Conservation (phyloP, 2,113 vertebrate species). For the Lepus europaeus region DNA sequence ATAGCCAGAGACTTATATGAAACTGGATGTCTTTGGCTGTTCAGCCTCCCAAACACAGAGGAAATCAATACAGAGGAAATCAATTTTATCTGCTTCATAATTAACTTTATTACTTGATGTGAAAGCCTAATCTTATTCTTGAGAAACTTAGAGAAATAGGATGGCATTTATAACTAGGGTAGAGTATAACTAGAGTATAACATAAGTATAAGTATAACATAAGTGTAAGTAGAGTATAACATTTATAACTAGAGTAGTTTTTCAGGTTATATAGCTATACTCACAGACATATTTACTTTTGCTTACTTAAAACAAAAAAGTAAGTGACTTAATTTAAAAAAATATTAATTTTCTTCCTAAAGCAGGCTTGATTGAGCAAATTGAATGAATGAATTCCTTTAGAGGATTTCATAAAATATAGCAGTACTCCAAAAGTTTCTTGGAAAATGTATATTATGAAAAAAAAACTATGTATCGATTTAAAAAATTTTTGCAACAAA, state of each 20-base stretch:
- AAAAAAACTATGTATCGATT: too few species aligned
- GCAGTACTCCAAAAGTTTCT: too few species aligned
- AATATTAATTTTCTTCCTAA: background rate
- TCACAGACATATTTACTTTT: background rate
- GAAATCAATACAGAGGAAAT: background rate
- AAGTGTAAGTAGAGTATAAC: too few species aligned
- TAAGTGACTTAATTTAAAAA: constrained; percentile 4
- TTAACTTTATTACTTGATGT: constrained; percentile 28
- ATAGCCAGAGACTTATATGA: constrained; percentile 8
- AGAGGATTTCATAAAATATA: background rate
- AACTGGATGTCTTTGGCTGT: background rate
- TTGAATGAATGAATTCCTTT: background rate
- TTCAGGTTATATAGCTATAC: background rate
- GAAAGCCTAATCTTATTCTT: background rate
- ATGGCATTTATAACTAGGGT: background rate
- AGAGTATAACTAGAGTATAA: too few species aligned
- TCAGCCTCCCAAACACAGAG: background rate
- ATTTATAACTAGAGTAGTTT: background rate
- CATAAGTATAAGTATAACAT: too few species aligned
- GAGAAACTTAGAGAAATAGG: background rate
- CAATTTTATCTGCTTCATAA: background rate
- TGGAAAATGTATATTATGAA: too few species aligned
- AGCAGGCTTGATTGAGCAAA: background rate
- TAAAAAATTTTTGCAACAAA: too few species aligned
- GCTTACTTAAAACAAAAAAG: background rate